Conservation (phyloP, 2,113 vertebrate species). For the Xerus inauris region DNA sequence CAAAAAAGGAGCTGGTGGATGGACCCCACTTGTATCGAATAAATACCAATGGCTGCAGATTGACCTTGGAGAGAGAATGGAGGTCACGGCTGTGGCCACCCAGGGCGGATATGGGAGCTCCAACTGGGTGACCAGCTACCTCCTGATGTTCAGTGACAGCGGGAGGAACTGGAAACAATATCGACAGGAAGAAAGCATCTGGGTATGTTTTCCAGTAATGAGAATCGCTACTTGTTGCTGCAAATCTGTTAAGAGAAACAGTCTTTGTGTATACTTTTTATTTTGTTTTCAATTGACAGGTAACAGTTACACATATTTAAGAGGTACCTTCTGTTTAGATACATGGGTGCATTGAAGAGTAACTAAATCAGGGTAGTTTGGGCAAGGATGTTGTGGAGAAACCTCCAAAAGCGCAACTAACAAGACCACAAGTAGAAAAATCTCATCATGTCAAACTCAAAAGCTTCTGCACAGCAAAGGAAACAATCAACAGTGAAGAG, state of each 20-base stretch:
- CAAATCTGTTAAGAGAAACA: not conserved
- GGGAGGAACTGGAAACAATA: constrained; percentile 95
- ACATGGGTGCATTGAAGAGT: not conserved
- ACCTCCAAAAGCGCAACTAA: not conserved
- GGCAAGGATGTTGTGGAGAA: not conserved
- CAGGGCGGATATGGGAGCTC: constrained; percentile 96
- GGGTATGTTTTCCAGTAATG: constrained; percentile 85
- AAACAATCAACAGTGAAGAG: not conserved
- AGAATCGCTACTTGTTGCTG: not conserved
- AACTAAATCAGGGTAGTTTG: not conserved
- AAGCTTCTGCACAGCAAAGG: not conserved
- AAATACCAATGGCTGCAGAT: constrained; percentile 95
- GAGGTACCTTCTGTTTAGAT: not conserved
- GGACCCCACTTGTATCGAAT: constrained; percentile 93
- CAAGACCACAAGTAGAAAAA: not conserved
- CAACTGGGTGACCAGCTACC: constrained; percentile 93
- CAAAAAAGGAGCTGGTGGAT: constrained; percentile 94
- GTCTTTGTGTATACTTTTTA: not conserved
- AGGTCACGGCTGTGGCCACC: constrained; percentile 92
- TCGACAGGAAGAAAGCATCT: constrained; percentile 93
- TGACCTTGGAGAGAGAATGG: constrained; percentile 92
- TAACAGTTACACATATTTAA: not conserved
- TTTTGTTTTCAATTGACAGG: not conserved
- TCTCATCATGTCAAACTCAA: not conserved
- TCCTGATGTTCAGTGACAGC: constrained; percentile 94